Evolutionary conservation across 2,797 vertebrate species (phyloP).

Genomic region (Notamacropus eugenii): DNA sequence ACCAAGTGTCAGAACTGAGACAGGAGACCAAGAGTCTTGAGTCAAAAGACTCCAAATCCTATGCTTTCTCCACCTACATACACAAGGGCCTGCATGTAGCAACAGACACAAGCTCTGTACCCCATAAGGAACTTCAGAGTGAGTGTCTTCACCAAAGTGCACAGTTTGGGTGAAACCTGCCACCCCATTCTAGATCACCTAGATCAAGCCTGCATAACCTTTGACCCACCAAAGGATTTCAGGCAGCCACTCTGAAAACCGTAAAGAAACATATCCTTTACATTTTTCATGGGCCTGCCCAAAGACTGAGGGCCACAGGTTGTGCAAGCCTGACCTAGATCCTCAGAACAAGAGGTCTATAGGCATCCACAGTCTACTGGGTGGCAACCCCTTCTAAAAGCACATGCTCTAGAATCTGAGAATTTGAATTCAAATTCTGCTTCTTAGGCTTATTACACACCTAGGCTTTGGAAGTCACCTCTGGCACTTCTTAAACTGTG

Average conservation of each 20-base stretch:
- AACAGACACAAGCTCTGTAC: neutral
- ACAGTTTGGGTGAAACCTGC: neutral
- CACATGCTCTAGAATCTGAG: neutral
- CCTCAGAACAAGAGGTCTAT: neutral
- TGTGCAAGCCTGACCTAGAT: neutral
- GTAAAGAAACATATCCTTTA: too few species aligned
- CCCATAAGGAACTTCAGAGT: neutral
- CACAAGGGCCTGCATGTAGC: neutral
- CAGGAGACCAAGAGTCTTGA: too few species aligned
- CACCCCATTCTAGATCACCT: neutral
- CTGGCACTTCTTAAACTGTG: too few species aligned
- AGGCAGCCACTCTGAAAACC: too few species aligned
- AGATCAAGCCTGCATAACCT: neutral
- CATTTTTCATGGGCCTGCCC: too few species aligned
- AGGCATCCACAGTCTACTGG: neutral
- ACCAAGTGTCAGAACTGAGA: too few species aligned
- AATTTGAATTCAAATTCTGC: neutral
- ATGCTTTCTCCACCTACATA: too few species aligned
- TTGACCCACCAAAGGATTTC: too few species aligned
- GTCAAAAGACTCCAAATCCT: too few species aligned
- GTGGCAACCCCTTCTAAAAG: neutral
- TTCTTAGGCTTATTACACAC: neutral
- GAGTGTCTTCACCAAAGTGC: neutral
- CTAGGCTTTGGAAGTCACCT: neutral
- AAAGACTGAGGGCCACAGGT: too few species aligned